Evolutionary conservation across 64 coral and sea anemone genomes (phyloP).

Genomic region (Astreopora myriophthalma): DNA sequence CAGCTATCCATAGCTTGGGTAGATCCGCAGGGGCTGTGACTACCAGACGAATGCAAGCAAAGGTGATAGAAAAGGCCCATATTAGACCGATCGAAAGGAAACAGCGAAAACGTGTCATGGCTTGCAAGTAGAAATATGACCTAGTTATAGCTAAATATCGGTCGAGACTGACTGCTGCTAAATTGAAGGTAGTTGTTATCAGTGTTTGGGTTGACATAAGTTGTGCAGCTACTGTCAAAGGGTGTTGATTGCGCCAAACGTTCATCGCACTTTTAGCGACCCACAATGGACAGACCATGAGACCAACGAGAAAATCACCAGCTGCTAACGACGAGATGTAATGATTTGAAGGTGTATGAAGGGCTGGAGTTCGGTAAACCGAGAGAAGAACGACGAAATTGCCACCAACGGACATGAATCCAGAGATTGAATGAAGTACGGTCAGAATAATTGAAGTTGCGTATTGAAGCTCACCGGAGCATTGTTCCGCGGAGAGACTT

Average conservation of each 20-base stretch:
- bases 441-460: constrained; percentile 41
- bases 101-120: constrained; percentile 49
- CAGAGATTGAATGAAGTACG: constrained; percentile 56
- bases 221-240: constrained; percentile 58
- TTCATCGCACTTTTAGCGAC: constrained; percentile 72
- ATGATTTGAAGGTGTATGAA: constrained; percentile 81
- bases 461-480: constrained; percentile 43
- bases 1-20: constrained; percentile 75
- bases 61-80: constrained; percentile 73
- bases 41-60: constrained; percentile 52
- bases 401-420: constrained; percentile 50
- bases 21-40: constrained; percentile 25
- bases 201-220: constrained; percentile 73
- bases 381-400: constrained; percentile 70
- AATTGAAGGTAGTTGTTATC: constrained; percentile 68
- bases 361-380: constrained; percentile 54
- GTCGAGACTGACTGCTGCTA: constrained; percentile 72
- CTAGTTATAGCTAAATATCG: constrained; percentile 72
- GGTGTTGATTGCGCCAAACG: constrained; percentile 57
- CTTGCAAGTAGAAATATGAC: constrained; percentile 45
- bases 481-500: not conserved
- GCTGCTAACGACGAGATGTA: constrained; percentile 74
- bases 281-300: constrained; percentile 66
- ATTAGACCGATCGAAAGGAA: constrained; percentile 17
- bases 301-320: constrained; percentile 74